A percentile compares a stretch with the other conserved stretches of the same genome.
phyloP scores from a whole-genome alignment of 2,113 vertebrate species.

The Hydrolagus affinis region DNA sequence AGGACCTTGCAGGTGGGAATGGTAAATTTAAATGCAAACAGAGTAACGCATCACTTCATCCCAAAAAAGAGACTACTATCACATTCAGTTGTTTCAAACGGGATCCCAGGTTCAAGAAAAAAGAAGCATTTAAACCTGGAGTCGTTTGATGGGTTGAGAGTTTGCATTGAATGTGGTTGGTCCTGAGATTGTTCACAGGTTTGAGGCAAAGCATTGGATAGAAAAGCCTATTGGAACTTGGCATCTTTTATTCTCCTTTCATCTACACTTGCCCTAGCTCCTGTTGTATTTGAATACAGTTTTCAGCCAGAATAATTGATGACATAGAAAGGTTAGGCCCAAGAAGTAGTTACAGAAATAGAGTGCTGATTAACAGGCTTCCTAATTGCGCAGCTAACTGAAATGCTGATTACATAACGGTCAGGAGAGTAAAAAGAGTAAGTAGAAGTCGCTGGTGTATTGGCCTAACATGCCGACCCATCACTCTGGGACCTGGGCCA shows the following conservation, averaged over 20 bases:
- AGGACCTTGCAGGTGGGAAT: too few relatives aligned
- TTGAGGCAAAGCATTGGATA: not conserved
- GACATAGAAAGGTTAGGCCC: not conserved
- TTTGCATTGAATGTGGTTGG: not conserved
- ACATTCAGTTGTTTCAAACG: not conserved
- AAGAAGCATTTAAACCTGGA: not conserved
- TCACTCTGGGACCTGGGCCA: not conserved
- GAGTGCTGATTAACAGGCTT: not conserved
- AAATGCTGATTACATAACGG: not conserved
- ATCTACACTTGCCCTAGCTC: not conserved
- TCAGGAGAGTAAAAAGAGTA: not conserved
- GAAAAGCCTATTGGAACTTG: not conserved
- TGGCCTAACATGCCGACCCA: not conserved
- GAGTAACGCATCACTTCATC: not conserved
- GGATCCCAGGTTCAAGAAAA: not conserved
- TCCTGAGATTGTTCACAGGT: not conserved
- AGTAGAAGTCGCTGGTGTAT: not conserved
- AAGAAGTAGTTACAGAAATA: not conserved
- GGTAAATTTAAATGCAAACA: not conserved
- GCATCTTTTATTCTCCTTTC: not conserved
- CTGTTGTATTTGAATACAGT: not conserved
- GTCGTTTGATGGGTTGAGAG: not conserved
- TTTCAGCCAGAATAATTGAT: not conserved
- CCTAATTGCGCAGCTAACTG: not conserved
- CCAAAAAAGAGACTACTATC: not conserved